phyloP scores from a whole-genome alignment of 2,797 vertebrate genomes.

The Platyrinchus mystaceus region DNA sequence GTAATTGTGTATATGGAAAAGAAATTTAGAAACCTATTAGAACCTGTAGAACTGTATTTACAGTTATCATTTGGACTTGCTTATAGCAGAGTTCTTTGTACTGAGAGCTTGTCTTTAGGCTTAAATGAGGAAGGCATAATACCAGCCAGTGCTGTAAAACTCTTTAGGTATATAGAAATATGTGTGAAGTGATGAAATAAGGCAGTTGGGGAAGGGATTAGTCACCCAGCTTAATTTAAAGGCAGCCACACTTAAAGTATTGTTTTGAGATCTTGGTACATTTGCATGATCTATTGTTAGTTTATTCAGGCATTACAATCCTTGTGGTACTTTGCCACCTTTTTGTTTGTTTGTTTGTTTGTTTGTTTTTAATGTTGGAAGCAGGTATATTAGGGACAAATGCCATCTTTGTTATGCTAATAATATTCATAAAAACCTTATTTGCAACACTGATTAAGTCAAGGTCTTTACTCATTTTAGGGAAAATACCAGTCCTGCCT shows the following conservation, averaged over 20 bases:
- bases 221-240: not conserved
- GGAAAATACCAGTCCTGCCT: not conserved
- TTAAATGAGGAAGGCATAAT: not conserved
- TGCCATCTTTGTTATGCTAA: not conserved
- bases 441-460: not conserved
- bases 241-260: not conserved
- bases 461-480: not conserved
- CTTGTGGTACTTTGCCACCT: not conserved
- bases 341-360: not conserved
- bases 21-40: not conserved
- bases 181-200: not conserved
- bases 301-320: not conserved
- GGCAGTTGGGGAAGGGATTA: not conserved
- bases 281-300: not conserved
- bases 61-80: not conserved
- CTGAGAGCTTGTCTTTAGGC: not conserved
- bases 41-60: not conserved
- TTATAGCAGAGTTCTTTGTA: not conserved
- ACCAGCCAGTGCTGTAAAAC: not conserved
- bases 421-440: not conserved
- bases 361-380: not conserved
- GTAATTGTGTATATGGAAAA: not conserved
- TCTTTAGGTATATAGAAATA: not conserved
- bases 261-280: not conserved
- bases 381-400: not conserved